A percentile compares a stretch with the other conserved stretches of the same genome.
Evolutionary conservation across 2,888 invertebrate species (phyloP).

Genomic region (Autographa gamma): DNA sequence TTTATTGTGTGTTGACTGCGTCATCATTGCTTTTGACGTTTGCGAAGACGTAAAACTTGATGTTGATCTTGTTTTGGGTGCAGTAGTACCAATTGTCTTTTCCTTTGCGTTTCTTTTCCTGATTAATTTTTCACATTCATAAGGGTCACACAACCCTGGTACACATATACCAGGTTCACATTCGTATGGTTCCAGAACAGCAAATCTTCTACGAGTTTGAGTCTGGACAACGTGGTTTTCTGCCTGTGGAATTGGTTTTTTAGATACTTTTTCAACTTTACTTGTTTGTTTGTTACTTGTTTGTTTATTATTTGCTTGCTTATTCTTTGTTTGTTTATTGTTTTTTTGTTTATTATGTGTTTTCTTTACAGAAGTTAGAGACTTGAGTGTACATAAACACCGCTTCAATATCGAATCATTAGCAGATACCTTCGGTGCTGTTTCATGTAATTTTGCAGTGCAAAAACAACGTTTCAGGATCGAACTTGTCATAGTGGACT

Average conservation of each 20-base stretch:
- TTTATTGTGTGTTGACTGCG: neutral
- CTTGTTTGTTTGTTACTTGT: neutral
- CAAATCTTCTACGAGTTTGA: neutral
- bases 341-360: neutral
- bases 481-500: slow-evolving; percentile 2
- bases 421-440: slow-evolving; percentile 29
- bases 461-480: slow-evolving; percentile 48
- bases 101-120: slow-evolving; percentile 23
- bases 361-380: neutral
- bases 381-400: neutral
- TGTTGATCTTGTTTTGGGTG: neutral
- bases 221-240: neutral
- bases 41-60: neutral
- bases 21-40: neutral
- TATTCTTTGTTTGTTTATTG: neutral
- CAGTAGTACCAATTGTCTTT: neutral
- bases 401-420: neutral
- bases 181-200: slow-evolving; percentile 32
- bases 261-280: neutral
- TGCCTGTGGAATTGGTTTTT: neutral
- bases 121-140: slow-evolving; percentile 44
- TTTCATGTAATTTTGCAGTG: slow-evolving; percentile 55
- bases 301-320: neutral
- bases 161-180: slow-evolving; percentile 49
- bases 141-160: slow-evolving; percentile 57